Conservation (phyloP, 2,888 invertebrate genomes). For the Eupeodes latifasciatus region DNA sequence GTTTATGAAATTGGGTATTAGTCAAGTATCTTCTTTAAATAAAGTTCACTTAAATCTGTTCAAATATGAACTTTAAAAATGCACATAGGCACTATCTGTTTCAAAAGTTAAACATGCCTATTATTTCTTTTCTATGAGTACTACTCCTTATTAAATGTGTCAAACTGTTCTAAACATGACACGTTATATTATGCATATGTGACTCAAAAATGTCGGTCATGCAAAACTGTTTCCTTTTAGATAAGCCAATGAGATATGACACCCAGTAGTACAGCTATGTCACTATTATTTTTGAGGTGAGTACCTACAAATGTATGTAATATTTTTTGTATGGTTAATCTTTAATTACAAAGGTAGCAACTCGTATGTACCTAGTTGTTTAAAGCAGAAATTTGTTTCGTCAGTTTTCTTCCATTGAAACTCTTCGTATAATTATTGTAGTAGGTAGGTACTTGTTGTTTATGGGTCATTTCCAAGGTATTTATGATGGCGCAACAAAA, state of each 20-base stretch:
- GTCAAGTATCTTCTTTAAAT: too few species aligned
- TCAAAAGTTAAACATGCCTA: too few species aligned
- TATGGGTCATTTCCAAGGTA: slow-evolving; percentile 65
- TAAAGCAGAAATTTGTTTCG: neutral
- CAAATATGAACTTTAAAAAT: too few species aligned
- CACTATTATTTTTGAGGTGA: slow-evolving; percentile 14
- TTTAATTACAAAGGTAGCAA: neutral
- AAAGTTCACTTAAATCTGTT: too few species aligned
- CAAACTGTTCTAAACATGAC: neutral
- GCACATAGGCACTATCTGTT: too few species aligned
- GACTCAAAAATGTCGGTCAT: neutral
- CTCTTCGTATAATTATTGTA: neutral
- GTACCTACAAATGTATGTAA: neutral
- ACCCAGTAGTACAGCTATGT: neutral
- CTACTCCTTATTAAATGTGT: too few species aligned
- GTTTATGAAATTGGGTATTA: too few species aligned
- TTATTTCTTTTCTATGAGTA: too few species aligned
- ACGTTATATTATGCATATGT: neutral
- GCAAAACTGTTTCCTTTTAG: neutral
- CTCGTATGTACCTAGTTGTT: neutral
- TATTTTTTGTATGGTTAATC: neutral
- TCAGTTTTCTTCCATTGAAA: slow-evolving; percentile 21
- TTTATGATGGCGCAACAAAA: slow-evolving; percentile 39
- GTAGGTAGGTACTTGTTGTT: slow-evolving; percentile 2
- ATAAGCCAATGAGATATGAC: slow-evolving; percentile 45